A percentile compares a stretch with the other conserved stretches of the same genome.
Conservation (phyloP, 2,888 invertebrate species). For the Hoplodrina ambigua region DNA sequence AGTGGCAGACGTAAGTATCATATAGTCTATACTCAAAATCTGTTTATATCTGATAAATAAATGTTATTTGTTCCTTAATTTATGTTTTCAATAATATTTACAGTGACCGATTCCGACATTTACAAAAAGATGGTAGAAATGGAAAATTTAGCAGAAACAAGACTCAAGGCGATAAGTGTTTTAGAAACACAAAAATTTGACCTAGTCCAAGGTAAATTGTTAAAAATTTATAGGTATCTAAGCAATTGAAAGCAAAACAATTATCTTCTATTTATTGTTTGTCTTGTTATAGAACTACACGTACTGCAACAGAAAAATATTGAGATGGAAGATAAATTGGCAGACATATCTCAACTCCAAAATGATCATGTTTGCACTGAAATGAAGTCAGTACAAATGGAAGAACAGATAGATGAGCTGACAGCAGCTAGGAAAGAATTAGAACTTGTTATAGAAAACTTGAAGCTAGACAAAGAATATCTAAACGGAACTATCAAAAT, state of each 20-base stretch:
- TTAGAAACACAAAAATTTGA: slow-evolving; percentile 93
- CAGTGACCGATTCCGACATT: slow-evolving; percentile 88
- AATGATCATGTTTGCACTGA: slow-evolving; percentile 94
- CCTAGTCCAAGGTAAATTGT: slow-evolving; percentile 90
- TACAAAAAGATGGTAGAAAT: slow-evolving; percentile 87
- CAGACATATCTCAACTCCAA: slow-evolving; percentile 91
- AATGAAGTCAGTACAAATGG: slow-evolving; percentile 94
- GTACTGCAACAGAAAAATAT: slow-evolving; percentile 91
- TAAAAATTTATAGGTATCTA: neutral
- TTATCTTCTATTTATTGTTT: neutral
- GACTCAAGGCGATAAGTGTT: slow-evolving; percentile 90
- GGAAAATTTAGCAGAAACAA: slow-evolving; percentile 88
- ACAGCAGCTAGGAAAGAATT: slow-evolving; percentile 87
- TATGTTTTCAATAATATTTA: slow-evolving; percentile 58
- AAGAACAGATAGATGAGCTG: slow-evolving; percentile 93
- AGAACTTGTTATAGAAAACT: slow-evolving; percentile 85
- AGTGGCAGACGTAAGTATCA: slow-evolving; percentile 91
- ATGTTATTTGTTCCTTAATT: slow-evolving; percentile 12
- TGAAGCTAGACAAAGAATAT: slow-evolving; percentile 89
- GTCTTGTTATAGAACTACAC: slow-evolving; percentile 86
- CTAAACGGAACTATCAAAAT: slow-evolving; percentile 89
- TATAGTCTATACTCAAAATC: neutral
- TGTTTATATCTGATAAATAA: neutral
- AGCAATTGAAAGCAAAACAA: neutral
- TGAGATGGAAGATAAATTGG: slow-evolving; percentile 91